These are phyloP conservation scores for Tholera decimalis DNA, from an alignment of 2,888 invertebrate species.

Conservation along the genomic window DNA sequence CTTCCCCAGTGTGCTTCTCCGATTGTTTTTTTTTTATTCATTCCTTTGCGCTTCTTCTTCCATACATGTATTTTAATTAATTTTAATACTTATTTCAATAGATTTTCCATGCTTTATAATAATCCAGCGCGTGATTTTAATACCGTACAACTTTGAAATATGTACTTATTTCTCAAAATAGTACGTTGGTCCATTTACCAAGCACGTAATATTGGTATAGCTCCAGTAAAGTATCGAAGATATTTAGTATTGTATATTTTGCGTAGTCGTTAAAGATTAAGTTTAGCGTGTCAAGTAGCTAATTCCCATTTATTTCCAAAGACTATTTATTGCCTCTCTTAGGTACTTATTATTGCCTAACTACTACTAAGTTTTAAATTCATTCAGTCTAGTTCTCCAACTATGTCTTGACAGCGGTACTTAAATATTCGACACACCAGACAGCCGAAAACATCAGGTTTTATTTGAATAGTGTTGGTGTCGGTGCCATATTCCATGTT, in stretches of 20 bases:
- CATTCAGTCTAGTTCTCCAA: slow-evolving; percentile 38
- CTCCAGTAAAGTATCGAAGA: slow-evolving; percentile 4
- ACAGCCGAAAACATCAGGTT: slow-evolving; percentile 42
- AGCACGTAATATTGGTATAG: slow-evolving; percentile 8
- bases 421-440: slow-evolving; percentile 47
- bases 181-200: slow-evolving; percentile 14
- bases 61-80: slow-evolving; percentile 27
- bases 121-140: slow-evolving; percentile 11
- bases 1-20: background rate
- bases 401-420: slow-evolving; percentile 42
- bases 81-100: slow-evolving; percentile 33
- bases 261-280: slow-evolving; percentile 23
- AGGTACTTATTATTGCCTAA: slow-evolving; percentile 47
- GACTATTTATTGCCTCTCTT: slow-evolving; percentile 24
- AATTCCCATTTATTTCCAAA: slow-evolving; percentile 36
- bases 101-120: slow-evolving; percentile 6
- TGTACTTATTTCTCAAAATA: slow-evolving; percentile 15
- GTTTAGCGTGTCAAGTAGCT: slow-evolving; percentile 37
- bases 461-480: slow-evolving; percentile 49
- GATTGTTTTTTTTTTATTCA: slow-evolving; percentile 16
- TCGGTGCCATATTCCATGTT: slow-evolving; percentile 42
- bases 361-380: slow-evolving; percentile 35
- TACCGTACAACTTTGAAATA: slow-evolving; percentile 15
- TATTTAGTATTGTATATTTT: slow-evolving; percentile 31
- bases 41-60: slow-evolving; percentile 21